phyloP scores from a whole-genome alignment of 2,797 vertebrate genomes.

The Chromis chromis region DNA sequence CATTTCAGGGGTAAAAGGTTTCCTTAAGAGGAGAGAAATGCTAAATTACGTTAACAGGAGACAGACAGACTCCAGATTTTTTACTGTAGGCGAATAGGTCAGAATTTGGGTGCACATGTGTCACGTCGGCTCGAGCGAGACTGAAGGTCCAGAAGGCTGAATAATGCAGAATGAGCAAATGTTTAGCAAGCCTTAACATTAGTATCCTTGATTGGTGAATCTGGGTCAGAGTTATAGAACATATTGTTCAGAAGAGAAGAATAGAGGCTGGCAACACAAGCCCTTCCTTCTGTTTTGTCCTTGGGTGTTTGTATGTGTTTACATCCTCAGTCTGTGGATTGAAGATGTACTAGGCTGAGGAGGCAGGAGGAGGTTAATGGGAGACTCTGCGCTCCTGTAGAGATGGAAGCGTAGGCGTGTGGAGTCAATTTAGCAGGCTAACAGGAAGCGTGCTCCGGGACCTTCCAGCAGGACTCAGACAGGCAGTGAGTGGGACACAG shows the following conservation, averaged over 20 bases:
- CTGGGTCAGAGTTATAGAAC: conserved; percentile 72
- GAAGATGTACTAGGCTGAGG: conserved; percentile 44
- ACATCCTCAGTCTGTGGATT: conserved; percentile 53
- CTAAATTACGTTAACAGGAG: background rate
- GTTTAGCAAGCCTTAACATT: conserved; percentile 49
- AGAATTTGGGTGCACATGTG: background rate
- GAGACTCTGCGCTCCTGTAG: conserved; percentile 43
- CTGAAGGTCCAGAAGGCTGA: conserved; percentile 17
- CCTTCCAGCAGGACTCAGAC: conserved; percentile 46
- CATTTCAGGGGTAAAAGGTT: background rate
- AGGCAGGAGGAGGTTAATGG: conserved; percentile 64
- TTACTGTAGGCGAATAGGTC: background rate
- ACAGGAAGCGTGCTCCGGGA: conserved; percentile 70
- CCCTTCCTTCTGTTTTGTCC: conserved; percentile 68
- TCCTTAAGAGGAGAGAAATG: background rate
- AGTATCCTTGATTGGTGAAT: conserved; percentile 54
- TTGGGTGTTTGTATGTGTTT: conserved; percentile 67
- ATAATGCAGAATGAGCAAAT: conserved; percentile 48
- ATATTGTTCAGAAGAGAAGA: conserved; percentile 65
- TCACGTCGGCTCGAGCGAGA: conserved; percentile 8
- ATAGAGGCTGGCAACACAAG: conserved; percentile 56
- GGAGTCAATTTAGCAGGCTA: conserved; percentile 65
- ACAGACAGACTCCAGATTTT: background rate
- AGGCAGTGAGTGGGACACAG: conserved; percentile 64
- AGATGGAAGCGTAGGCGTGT: conserved; percentile 57